Evolutionary conservation across 2,113 vertebrate genomes (phyloP), one percentile per base, ranked within the genome.

Genomic region (Semicossyphus pulcher): DNA sequence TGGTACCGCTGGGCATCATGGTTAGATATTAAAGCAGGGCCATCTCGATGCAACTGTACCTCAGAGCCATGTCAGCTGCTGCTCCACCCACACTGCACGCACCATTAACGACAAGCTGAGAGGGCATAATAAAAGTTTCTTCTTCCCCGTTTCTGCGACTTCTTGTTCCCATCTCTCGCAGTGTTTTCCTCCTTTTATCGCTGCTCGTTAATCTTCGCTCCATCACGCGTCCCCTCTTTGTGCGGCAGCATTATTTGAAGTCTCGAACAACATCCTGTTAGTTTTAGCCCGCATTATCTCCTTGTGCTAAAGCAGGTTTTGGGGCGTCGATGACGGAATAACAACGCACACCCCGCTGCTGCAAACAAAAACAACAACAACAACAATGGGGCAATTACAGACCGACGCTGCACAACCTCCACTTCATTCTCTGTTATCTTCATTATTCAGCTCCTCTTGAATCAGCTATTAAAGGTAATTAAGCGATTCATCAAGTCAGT

Each of bases 401-500:
- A 94, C 92, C 62, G 83, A 82, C 84, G 89, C 89, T 90, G 88
- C 90, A 85, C 87, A 90, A 91, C 92, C 92, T 93, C 92, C 92
- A 92, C 87, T 91, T 90, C 92, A 86, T 86, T 63, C 78, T 78
- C 86, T 81, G 94, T 94, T 95, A 95, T 95, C 95, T 95, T 95
- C 94, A 92, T 95, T 94, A 92, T 93, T 95, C 95, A 95, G 94
- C 91, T 95, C 93, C 92, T 91, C 89, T 95, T 93, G 92, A 95
- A 94, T 96, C 93, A 94, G 95, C 94, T 95, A 95, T 95, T 95
- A 95, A 93, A 94, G 94, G 93, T 95, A 96, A 96, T 96, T 95
- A 95, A 96, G 95, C 93, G 93, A 97, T 97, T 96, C 94, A 96
- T 97, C 96, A 97, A 96, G 94, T 91, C 94, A 92, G 94, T 96